A percentile compares a stretch with the other conserved stretches of the same genome.
These are phyloP conservation scores for Rotaria magnacalcarata DNA, from an alignment of 2,888 invertebrate species.

Conservation along the genomic window DNA sequence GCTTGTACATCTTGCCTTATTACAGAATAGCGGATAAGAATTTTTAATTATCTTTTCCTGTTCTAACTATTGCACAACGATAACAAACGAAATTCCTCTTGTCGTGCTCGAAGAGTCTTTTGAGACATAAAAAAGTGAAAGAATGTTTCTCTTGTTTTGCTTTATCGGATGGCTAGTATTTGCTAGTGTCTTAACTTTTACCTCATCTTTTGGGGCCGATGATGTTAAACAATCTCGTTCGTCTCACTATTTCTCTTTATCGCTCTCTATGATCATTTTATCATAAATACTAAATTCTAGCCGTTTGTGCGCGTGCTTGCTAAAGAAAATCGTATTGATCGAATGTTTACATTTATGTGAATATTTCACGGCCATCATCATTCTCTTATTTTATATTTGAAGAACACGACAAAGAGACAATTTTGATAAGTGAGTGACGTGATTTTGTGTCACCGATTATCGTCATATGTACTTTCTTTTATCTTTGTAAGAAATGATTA, in stretches of 20 bases:
- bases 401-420: background rate
- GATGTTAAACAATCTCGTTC: slow-evolving; percentile 15
- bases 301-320: background rate
- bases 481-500: background rate
- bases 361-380: slow-evolving; percentile 29
- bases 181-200: slow-evolving; percentile 4
- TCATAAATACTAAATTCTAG: slow-evolving; percentile 12
- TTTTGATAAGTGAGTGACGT: background rate
- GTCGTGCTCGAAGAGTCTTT: background rate
- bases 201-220: background rate
- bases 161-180: background rate
- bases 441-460: background rate
- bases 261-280: background rate
- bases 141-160: background rate
- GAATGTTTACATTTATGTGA: slow-evolving; percentile 13
- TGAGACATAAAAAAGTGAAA: background rate
- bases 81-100: background rate
- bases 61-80: background rate
- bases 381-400: slow-evolving; percentile 13
- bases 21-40: background rate
- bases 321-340: slow-evolving; percentile 15
- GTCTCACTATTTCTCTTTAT: background rate
- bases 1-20: background rate
- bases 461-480: background rate
- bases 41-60: background rate